Base-by-base conservation (phyloP, 1,140 invertebrate species). In the Caenorhabditis latens region DNA sequence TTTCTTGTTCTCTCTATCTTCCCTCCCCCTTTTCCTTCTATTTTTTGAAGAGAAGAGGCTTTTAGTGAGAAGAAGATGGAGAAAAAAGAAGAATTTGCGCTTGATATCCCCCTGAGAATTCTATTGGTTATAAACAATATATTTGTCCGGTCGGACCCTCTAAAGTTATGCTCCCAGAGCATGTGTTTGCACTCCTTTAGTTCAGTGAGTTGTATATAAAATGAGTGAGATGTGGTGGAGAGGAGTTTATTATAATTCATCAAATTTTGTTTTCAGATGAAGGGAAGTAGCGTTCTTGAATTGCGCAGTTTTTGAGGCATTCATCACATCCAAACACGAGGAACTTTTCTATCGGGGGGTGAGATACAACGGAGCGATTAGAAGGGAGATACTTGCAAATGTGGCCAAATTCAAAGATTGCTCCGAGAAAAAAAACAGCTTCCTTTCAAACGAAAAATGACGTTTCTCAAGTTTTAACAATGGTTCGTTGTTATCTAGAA, bases 51-150 rank as follows among this genome's bases (percentile, higher is more conserved):
- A 48, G 19, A 46, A 48, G 19, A 75, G 67, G 67, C 67, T 75
- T 75, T 75, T 75, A 75, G 67, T 75, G 42, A 75, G 67, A 75
- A 75, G 43, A 32, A 46, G 67, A 46, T 46, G 67, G 63, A 58
- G 57, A 40, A 75, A 75, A 75, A 75, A 75, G 42, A n/a, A n/a
- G 42, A 75, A 75, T 75, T 46, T 75, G 40, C 14, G 67, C 43
- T 75, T 75, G 67, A 75, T 75, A 75, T 75, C 67, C 67, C 32
- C 67, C 43, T 75, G 67, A 75, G 67, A 75, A 75, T 75, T 75
- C 42, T 75, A 48, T 75, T 75, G 67, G 43, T 43, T 48, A 75
- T 48, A 75, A 75, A 75, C 67, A 75, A 75, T 75, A 75, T 75
- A 75, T 75, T 75, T 75, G 67, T 75, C 67, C 13, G 67, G 16